Evolutionary conservation across 2,797 vertebrate species (phyloP), one percentile per base, ranked within the genome.

Genomic region (Meda fulgida): DNA sequence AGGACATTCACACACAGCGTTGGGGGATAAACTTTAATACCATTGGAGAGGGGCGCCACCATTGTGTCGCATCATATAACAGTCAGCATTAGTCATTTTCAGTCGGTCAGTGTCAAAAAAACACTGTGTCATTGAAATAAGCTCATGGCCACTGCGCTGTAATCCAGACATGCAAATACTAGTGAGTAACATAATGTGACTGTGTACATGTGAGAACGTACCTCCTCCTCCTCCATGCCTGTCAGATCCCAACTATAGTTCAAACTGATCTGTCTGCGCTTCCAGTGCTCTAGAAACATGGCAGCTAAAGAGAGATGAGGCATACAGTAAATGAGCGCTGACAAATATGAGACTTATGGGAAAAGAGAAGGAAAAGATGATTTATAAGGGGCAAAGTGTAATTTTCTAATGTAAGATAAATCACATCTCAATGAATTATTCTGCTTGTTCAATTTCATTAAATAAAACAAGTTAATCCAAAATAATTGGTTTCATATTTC

Each of bases 241-340:
- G 97, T 98, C 88, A 99, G 94, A 92, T 99, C 97, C 98, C 98
- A 99, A 87, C 97, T 97, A 93, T 99, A 97, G 90, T 94, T 96
- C 89, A 99, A 81, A 84, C 96, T 97, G 95, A 98, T 99, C 93
- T 99, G 98, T 11, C 97, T 93, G 66, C 98, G 96, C 85, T 99
- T 99, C 98, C 98, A 99, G 83, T 98, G 96, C 90, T 99, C 98
- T 84, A 99, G 94, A 92, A 99, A 99, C 93, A 97, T 95, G 80
- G 97, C 97, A 5, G 96, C 98, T 99, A 73, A 26, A 77, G 48
- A 48, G 21, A 86, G 18, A 80, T n/a, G 79, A 89, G 40, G 67
- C 65, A 58, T 55, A 58, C 26, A 73, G 40, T 43, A 83, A 40
- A 73, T 76, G 43, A 86, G 58, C 46, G 26, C 69, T 53, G 38